Evolutionary conservation across 2,888 invertebrate species (phyloP).

Genomic region (Criorhina ranunculi): DNA sequence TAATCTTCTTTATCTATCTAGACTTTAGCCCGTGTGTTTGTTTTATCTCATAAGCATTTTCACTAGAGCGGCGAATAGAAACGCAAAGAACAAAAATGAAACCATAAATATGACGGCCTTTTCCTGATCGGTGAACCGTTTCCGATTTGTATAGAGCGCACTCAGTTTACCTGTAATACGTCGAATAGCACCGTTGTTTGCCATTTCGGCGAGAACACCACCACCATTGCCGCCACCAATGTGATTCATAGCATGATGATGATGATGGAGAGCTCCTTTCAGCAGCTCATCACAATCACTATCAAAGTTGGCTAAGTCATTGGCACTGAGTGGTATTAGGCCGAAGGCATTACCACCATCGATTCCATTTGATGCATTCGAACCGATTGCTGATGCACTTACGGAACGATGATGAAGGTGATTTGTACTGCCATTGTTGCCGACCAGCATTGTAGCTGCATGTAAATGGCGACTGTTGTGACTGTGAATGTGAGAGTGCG

Average conservation of each 20-base stretch:
- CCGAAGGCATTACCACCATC: conserved; percentile 79
- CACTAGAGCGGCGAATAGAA: conserved; percentile 83
- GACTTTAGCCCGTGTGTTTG: conserved; percentile 29
- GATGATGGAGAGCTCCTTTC: conserved; percentile 81
- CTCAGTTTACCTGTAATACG: conserved; percentile 83
- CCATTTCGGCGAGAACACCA: conserved; percentile 75
- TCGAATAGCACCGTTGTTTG: conserved; percentile 83
- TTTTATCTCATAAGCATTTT: conserved; percentile 82
- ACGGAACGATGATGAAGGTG: conserved; percentile 81
- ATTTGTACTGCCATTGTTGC: conserved; percentile 76
- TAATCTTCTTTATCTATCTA: conserved; percentile 20
- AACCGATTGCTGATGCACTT: conserved; percentile 82
- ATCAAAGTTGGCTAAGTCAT: conserved; percentile 82
- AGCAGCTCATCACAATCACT: conserved; percentile 82
- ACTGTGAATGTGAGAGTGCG: conserved; percentile 79
- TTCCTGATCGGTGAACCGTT: conserved; percentile 83
- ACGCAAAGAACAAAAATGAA: conserved; percentile 83
- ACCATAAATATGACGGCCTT: conserved; percentile 83
- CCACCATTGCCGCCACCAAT: conserved; percentile 57
- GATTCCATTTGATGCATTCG: conserved; percentile 78
- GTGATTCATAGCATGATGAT: conserved; percentile 79
- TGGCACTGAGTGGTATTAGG: conserved; percentile 79
- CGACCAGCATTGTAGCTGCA: conserved; percentile 72
- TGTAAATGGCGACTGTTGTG: conserved; percentile 80
- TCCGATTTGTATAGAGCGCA: conserved; percentile 82